Evolutionary conservation across 2,113 vertebrate genomes (phyloP).

Genomic region (Cariama cristata): DNA sequence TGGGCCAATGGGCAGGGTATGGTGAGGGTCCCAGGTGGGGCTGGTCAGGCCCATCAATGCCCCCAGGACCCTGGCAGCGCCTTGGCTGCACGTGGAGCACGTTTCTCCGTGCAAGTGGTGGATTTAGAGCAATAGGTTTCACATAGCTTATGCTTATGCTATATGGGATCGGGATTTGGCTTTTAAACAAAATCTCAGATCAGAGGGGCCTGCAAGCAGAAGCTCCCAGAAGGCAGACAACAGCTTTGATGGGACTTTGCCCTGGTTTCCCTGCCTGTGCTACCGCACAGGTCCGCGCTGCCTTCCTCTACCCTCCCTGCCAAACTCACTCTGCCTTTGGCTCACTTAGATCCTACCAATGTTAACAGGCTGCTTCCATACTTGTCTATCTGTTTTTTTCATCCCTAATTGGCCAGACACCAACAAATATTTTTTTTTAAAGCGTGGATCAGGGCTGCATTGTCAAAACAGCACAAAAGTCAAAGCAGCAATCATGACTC

Average conservation of each 20-base stretch:
- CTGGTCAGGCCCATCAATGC: not conserved
- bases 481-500: not conserved
- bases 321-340: not conserved
- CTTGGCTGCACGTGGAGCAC: not conserved
- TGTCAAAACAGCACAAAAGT: not conserved
- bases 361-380: not conserved
- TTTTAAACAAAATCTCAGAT: not conserved
- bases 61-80: not conserved
- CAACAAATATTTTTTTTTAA: not conserved
- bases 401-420: not conserved
- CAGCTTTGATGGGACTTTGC: not conserved
- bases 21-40: not conserved
- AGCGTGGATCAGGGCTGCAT: not conserved
- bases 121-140: not conserved
- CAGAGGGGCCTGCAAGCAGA: not conserved
- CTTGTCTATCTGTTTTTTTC: not conserved
- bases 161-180: not conserved
- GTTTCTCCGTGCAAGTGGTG: not conserved
- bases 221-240: not conserved
- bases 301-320: not conserved
- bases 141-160: not conserved
- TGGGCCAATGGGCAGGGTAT: not conserved
- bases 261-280: not conserved
- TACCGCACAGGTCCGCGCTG: rapidly evolving
- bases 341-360: not conserved